Conservation (phyloP, 30 jellyfish, hydroid and myxozoan genomes). For the Aurelia sp. region DNA sequence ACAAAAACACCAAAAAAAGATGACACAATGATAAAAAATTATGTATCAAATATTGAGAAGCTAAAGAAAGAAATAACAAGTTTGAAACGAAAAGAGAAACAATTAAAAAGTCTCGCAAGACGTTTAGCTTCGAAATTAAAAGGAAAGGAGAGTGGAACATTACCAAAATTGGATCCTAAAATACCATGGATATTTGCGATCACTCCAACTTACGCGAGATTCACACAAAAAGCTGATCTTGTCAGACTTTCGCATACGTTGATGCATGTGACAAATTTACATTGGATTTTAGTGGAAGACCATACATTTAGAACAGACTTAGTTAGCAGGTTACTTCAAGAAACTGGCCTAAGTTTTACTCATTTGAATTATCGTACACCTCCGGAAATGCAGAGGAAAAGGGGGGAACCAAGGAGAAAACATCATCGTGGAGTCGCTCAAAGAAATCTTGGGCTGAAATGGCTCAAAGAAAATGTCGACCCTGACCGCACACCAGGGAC, state of each 20-base stretch:
- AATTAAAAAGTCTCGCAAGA: conserved; percentile 80
- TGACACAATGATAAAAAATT: not conserved
- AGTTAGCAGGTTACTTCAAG: conserved; percentile 81
- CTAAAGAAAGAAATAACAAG: conserved; percentile 35
- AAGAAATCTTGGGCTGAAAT: conserved; percentile 83
- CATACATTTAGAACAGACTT: conserved; percentile 85
- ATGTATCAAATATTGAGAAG: conserved; percentile 29
- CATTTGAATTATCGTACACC: conserved; percentile 93
- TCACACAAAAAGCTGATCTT: conserved; percentile 95
- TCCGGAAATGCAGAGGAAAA: conserved; percentile 81
- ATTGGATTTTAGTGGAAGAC: conserved; percentile 96
- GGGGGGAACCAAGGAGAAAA: conserved; percentile 85
- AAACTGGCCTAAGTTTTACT: conserved; percentile 94
- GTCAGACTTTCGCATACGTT: conserved; percentile 92
- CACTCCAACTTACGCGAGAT: conserved; percentile 94
- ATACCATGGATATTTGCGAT: conserved; percentile 97
- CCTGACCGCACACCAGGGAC: conserved; percentile 92
- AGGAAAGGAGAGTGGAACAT: conserved; percentile 75
- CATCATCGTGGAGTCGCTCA: conserved; percentile 99
- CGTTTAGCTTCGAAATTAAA: conserved; percentile 82
- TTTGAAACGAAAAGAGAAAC: conserved; percentile 64
- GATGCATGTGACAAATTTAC: conserved; percentile 86
- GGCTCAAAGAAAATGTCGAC: conserved; percentile 92
- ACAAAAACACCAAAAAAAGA: not conserved
- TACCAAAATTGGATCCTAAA: conserved; percentile 93